These are phyloP conservation scores for Frankliniella fusca DNA, from an alignment of 2,888 invertebrate species.

Conservation along the genomic window DNA sequence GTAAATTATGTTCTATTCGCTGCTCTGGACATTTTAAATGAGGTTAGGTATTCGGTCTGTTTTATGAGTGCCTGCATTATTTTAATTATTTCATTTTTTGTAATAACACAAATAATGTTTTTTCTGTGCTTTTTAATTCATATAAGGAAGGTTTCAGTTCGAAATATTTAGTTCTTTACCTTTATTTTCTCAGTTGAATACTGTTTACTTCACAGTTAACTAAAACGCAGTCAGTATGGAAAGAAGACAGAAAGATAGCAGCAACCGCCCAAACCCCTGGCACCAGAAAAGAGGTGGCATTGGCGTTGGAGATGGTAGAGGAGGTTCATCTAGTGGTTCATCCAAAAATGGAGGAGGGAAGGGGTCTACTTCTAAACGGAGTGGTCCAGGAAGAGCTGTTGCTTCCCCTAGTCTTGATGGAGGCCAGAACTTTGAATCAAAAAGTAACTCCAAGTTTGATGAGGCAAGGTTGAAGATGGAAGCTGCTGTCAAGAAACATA, in stretches of 20 bases:
- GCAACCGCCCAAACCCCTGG: background rate
- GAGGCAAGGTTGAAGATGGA: conserved; percentile 38
- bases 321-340: background rate
- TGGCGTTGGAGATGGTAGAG: background rate
- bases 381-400: background rate
- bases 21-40: too few relatives aligned
- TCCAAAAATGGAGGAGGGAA: background rate
- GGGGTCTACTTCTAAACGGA: background rate
- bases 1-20: too few relatives aligned
- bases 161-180: background rate
- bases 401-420: background rate
- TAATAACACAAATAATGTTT: background rate
- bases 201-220: background rate
- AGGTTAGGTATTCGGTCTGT: background rate
- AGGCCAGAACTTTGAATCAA: background rate
- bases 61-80: background rate
- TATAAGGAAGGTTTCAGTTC: background rate
- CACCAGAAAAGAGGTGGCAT: background rate
- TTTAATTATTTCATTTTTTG: background rate
- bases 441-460: conserved; percentile 33
- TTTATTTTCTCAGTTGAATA: background rate
- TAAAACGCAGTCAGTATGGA: background rate
- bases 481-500: conserved; percentile 38
- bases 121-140: background rate
- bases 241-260: background rate